Evolutionary conservation across 2,888 invertebrate species (phyloP), one percentile per base, ranked within the genome.

Genomic region (Thymelicus acteon): DNA sequence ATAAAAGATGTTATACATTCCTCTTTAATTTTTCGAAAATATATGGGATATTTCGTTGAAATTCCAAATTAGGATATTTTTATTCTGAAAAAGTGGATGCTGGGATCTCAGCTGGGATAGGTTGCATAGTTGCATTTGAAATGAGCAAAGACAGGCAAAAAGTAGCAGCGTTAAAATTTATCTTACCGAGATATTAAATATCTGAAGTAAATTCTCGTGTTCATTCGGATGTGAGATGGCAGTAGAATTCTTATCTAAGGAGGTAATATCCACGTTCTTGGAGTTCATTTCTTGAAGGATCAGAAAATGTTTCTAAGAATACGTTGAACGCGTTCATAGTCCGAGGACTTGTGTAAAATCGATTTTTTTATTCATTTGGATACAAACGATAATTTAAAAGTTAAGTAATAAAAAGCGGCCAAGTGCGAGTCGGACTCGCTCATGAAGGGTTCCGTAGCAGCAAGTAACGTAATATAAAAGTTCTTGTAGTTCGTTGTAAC

Each of bases 191-290:
- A 31, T 31, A 31, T 31, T 63, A 58, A 58, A 69, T 49, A 69
- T 63, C 63, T 64, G 19, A 69, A 69, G 63, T 69, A 63, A 63
- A 58, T 69, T 69, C 48, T 63, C 62, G 19, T 69, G 69, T 69
- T 69, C 69, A 63, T 58, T 48, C 31, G 48, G 15, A 69, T 69
- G 58, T 47, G 48, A 39, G 63, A 58, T 58, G 48, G 47, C 58
- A 15, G 31, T 8, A 60, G 60, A 62, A 47, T 62, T 61, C 47
- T 68, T 68, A 69, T 58, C 69, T 44, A 62, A 69, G 62, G 69
- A 57, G 19, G 24, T 24, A 24, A 24, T 62, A 37, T 62, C 48
- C 57, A 10, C 54, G 24, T 24, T 62, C 57, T 31, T 61, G 54
- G 19, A 57, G n/a, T 54, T 69, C 58, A 57, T 44, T 44, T 44